These are phyloP conservation scores for Aegotheles bennettii DNA, from an alignment of 2,113 vertebrate genomes.

Conservation along the genomic window DNA sequence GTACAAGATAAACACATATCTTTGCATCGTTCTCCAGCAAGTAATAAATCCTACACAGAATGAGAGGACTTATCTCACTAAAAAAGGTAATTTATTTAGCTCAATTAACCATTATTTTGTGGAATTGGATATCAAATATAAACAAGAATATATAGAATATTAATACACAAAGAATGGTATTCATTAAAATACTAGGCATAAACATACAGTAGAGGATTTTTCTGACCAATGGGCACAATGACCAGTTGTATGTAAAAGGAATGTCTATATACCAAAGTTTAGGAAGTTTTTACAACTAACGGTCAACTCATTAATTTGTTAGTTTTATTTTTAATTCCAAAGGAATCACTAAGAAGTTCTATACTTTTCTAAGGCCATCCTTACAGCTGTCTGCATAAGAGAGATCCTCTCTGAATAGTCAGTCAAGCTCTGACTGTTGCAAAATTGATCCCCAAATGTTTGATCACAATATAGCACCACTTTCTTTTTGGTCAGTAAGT, in stretches of 20 bases:
- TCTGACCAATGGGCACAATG: background rate
- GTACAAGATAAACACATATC: background rate
- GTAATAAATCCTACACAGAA: background rate
- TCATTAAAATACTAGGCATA: background rate
- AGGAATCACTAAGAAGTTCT: background rate
- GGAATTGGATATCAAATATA: constrained; percentile 16
- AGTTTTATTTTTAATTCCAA: background rate
- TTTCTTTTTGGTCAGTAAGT: background rate
- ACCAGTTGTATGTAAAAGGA: background rate
- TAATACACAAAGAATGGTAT: constrained; percentile 9
- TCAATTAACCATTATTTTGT: background rate
- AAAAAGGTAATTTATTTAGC: constrained; percentile 49
- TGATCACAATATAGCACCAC: background rate
- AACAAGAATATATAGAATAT: background rate
- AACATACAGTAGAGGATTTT: background rate
- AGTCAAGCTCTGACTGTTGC: background rate
- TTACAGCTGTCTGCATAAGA: background rate
- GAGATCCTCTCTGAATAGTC: background rate
- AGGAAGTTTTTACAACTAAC: background rate
- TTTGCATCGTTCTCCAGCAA: background rate
- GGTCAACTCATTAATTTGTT: background rate
- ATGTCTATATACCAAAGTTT: background rate
- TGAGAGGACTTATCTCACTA: background rate
- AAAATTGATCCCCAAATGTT: background rate
- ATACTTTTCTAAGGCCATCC: background rate